Evolutionary conservation across 2,113 vertebrate species (phyloP).

Genomic region (Loxodonta africana): DNA sequence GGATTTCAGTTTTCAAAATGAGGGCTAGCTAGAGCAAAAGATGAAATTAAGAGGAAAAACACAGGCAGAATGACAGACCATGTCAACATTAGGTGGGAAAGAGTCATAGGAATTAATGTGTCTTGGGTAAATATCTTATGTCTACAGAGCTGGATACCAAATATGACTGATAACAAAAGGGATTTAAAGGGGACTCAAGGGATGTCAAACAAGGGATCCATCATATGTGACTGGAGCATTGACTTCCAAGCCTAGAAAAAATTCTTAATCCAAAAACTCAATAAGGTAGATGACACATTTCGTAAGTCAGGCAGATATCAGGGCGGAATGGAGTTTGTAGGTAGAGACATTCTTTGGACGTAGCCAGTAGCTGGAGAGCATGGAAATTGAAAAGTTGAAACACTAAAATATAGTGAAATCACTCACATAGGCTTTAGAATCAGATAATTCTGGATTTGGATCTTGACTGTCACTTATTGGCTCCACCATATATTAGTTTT

Average conservation of each 20-base stretch:
- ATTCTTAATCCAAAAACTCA: neutral
- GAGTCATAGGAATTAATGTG: neutral
- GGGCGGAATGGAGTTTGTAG: neutral
- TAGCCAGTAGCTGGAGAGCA: neutral
- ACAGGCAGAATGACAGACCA: neutral
- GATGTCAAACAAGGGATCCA: neutral
- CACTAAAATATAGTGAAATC: neutral
- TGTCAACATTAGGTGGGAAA: neutral
- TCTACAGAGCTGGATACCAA: neutral
- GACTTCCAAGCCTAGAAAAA: neutral
- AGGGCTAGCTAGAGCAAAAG: neutral
- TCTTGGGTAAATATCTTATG: neutral
- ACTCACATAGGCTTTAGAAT: neutral
- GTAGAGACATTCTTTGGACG: neutral
- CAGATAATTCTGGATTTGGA: neutral
- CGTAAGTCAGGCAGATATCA: neutral
- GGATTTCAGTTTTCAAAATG: neutral
- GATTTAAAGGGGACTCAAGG: neutral
- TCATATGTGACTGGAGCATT: neutral
- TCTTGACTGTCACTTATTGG: neutral
- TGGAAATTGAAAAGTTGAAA: neutral
- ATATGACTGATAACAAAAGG: neutral
- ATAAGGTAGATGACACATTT: neutral
- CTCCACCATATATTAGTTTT: neutral
- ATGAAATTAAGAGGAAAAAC: neutral